Percentiles rank a stretch among this genome's conserved stretches.
Evolutionary conservation across 2,888 invertebrate genomes (phyloP).

Genomic region (Pteria penguin): DNA sequence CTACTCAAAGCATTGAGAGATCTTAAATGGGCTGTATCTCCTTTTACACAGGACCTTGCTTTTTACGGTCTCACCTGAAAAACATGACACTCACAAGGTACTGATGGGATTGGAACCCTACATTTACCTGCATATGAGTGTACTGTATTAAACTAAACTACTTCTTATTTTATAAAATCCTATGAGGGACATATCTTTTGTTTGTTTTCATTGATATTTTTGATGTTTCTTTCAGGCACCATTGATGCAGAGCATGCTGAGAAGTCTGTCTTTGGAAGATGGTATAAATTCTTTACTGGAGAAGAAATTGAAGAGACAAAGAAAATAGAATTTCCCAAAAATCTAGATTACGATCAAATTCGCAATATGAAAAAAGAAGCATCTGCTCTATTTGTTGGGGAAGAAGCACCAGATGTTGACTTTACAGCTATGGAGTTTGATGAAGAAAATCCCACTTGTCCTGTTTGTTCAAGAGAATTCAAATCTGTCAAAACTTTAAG

Average conservation of each 20-base stretch:
- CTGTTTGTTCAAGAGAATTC: not conserved
- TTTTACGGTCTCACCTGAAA: too few relatives aligned
- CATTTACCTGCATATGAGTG: too few relatives aligned
- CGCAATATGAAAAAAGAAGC: not conserved
- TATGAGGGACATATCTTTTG: too few relatives aligned
- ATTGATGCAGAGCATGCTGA: not conserved
- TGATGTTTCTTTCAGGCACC: too few relatives aligned
- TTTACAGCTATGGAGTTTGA: not conserved
- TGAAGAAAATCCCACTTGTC: slow-evolving; percentile 7
- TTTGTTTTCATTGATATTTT: too few relatives aligned
- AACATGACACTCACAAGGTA: too few relatives aligned
- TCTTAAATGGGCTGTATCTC: too few relatives aligned
- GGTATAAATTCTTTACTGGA: not conserved
- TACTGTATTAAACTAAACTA: too few relatives aligned
- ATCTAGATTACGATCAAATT: not conserved
- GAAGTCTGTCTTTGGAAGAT: not conserved
- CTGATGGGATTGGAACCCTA: too few relatives aligned
- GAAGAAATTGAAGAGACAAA: not conserved
- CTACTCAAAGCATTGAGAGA: too few relatives aligned
- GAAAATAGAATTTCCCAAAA: not conserved
- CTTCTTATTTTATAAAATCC: too few relatives aligned
- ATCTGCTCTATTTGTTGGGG: not conserved
- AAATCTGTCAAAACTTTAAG: not conserved
- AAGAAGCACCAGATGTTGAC: not conserved
- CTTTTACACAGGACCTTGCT: too few relatives aligned